phyloP scores from a whole-genome alignment of 2,797 vertebrate genomes.

The Anisognathus igniventris region DNA sequence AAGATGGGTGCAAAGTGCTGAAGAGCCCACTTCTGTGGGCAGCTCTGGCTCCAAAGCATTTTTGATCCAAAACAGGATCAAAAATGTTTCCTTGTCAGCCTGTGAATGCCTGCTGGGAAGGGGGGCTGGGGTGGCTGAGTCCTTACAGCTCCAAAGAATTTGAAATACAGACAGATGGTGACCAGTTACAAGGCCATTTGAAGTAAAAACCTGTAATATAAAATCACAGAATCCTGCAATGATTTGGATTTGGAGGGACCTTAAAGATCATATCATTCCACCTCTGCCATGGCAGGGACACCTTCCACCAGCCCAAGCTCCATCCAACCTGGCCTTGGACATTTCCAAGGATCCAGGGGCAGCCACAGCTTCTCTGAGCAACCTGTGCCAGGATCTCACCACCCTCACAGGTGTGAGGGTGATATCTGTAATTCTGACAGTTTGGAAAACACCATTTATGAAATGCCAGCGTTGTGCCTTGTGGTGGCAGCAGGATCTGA shows the following conservation, averaged over 20 bases:
- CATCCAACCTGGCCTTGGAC: rapidly evolving
- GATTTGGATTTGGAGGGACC: neutral
- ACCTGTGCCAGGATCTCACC: neutral
- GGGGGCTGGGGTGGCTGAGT: neutral
- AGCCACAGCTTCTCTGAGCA: neutral
- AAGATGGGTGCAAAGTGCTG: neutral
- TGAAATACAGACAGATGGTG: neutral
- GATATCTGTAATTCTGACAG: neutral
- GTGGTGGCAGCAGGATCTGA: neutral
- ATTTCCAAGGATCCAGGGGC: neutral
- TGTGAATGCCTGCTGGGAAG: neutral
- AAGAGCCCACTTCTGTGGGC: neutral
- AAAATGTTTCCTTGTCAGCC: neutral
- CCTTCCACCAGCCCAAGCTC: rapidly evolving
- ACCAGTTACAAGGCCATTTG: neutral
- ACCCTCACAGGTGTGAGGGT: neutral
- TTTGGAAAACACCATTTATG: neutral
- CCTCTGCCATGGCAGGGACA: neutral
- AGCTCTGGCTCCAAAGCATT: neutral
- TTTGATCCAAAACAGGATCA: neutral
- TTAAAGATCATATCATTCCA: neutral
- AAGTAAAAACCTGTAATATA: neutral
- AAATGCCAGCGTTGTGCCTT: neutral
- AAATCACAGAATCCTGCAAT: neutral
- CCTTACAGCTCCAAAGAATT: neutral